Evolutionary conservation across 1,140 invertebrate genomes (phyloP), one percentile per base, ranked within the genome.

Genomic region (Euglossa dilemma): DNA sequence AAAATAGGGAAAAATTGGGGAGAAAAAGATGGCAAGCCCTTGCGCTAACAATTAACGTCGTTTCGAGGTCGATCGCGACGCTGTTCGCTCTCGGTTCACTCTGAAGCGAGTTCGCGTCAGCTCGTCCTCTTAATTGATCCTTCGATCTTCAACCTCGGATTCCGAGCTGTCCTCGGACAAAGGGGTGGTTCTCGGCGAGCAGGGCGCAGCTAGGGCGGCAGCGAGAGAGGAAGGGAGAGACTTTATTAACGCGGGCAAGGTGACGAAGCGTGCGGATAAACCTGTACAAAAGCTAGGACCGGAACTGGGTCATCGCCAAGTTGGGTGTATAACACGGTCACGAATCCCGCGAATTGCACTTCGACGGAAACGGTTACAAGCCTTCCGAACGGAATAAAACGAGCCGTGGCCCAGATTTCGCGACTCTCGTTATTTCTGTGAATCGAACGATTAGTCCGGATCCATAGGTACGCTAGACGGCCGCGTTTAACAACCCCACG

Each of bases 101-200:
- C 28, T 5, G 28, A 43, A 54, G 57, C 18, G 25, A 66, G 75
- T 77, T 78, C 75, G 52, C 43, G 36, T 47, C 43, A 47, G 18
- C n/a, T 70, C 52, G 45, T 56, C 45, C 36, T 36, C 63, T 72
- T 80, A 80, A 80, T 80, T 80, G 78, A 80, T 73, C 70, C 59
- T 64, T 80, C 78, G 78, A 74, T 64, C 25, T 70, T 45, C 67
- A 73, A 36, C 72, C 78, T 64, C 28, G 47, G 70, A 80, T 80
- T 80, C 78, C 70, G 0, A 18, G 23, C 57, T 54, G 70, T 71
- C 47, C 23, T 12, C 50, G 52, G 78, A 80, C 78, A 80, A 74
- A 74, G 47, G 36, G n/a, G 50, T 9, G 36, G 36, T 18, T 69
- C 50, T 18, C 23, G 23, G 23, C 20, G 20, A 54, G 47, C 64